Evolutionary conservation across 2,797 vertebrate genomes (phyloP), one percentile per base, ranked within the genome.

Genomic region (Neosilurus hyrtlii): DNA sequence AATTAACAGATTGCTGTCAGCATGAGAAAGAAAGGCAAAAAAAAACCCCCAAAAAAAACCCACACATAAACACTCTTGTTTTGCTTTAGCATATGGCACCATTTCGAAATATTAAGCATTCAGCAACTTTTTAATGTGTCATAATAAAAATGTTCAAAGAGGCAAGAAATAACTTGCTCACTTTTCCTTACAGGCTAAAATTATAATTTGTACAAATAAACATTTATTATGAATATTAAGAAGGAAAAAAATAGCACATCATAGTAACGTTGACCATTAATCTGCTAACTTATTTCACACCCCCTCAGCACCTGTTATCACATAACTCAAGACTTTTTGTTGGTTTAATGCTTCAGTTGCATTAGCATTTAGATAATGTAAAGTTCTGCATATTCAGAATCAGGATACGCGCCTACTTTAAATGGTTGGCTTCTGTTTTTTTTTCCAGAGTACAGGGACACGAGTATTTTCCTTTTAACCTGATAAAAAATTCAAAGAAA

Each of bases 1-100:
- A 94, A 94, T 95, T 94, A 94, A 93, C 92, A 93, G 93, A 94
- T 92, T 93, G 74, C 91, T 93, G 93, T 92, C 93, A 93, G 91
- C 92, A 90, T 91, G 92, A 86, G 90, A 86, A 91, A 85, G 89
- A 75, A 75, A 16, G 37, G 26, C 22, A 22, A 51, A 14, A 49
- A 62, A 57, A 79, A 62, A n/a, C n/a, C n/a, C n/a, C n/a, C n/a
- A n/a, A 56, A 62, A 43, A 43, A 43, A 43, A 43, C 43, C 4
- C 4, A 78, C 43, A 16, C 5, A 54, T 54, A 66, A 4, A 9
- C 62, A 26, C 20, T 37, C 62, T 30, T 37, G 30, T n/a, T 62
- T n/a, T 54, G 49, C 68, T 71, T 79, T 37, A 61, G 7, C 74
- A 83, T 71, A 70, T 22, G 49, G 77, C 35, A 57, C 66, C 20